phyloP scores from a whole-genome alignment of 2,888 invertebrate species.

The Leptinotarsa haldemani region DNA sequence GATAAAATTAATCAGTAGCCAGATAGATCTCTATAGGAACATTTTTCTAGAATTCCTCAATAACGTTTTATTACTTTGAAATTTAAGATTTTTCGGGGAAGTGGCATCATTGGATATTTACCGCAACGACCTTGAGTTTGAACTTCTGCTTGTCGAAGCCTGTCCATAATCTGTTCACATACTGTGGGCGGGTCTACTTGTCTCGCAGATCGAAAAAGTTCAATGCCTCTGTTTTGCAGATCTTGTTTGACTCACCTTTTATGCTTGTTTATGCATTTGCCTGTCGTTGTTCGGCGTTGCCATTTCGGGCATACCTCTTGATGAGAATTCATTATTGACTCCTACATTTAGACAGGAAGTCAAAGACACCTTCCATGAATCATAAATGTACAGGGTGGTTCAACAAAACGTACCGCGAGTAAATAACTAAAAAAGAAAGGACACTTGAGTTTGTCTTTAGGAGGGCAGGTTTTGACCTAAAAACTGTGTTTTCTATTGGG shows the following conservation, averaged over 20 bases:
- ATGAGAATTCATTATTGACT: neutral
- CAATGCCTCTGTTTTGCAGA: constrained; percentile 35
- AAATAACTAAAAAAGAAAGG: no score
- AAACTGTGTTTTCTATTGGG: no score
- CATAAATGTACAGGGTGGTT: no score
- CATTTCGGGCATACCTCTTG: neutral
- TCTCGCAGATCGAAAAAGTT: constrained; percentile 33
- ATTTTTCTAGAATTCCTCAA: no score
- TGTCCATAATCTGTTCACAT: constrained; percentile 17
- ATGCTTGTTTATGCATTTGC: constrained; percentile 19
- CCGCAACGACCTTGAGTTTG: constrained; percentile 28
- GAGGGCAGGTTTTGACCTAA: no score
- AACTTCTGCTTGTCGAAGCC: constrained; percentile 29
- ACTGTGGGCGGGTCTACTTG: constrained; percentile 32
- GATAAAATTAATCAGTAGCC: no score
- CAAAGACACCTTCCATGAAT: no score
- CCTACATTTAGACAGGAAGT: neutral
- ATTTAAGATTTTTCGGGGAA: neutral
- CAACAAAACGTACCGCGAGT: no score
- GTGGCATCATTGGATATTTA: neutral
- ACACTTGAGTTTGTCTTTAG: no score
- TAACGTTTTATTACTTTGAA: neutral
- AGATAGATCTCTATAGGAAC: no score
- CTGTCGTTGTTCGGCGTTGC: neutral
- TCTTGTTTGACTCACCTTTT: constrained; percentile 34